Conservation (phyloP, 92 coral and sea anemone genomes). For the Isaurus tuberculatus region DNA sequence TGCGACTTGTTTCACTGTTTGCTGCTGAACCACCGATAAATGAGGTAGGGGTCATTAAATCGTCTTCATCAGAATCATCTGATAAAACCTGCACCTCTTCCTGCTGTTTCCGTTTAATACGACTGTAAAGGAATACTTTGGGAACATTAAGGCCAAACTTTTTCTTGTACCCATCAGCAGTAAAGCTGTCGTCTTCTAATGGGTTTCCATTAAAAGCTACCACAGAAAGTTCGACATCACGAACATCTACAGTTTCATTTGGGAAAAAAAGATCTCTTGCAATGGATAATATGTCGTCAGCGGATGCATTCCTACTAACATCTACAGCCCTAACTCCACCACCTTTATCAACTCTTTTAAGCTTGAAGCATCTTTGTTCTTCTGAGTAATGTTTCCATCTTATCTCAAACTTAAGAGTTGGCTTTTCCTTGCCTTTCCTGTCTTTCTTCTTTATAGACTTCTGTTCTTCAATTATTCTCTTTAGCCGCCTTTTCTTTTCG, state of each 20-base stretch:
- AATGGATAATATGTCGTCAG: slow-evolving; percentile 35
- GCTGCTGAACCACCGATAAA: not conserved
- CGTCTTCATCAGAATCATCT: not conserved
- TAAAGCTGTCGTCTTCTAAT: slow-evolving; percentile 27
- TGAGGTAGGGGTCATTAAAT: not conserved
- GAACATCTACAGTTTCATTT: slow-evolving; percentile 22
- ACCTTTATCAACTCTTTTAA: slow-evolving; percentile 5
- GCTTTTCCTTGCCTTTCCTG: slow-evolving; percentile 25
- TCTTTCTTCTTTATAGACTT: slow-evolving; percentile 1
- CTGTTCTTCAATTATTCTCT: slow-evolving; percentile 30
- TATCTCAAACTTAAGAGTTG: slow-evolving; percentile 35
- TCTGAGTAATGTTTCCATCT: slow-evolving; percentile 51
- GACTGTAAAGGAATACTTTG: slow-evolving; percentile 9
- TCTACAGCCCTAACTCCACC: slow-evolving; percentile 9
- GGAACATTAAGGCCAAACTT: slow-evolving; percentile 35
- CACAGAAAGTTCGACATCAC: slow-evolving; percentile 12
- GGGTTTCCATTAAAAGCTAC: slow-evolving; percentile 43
- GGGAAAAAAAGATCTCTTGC: slow-evolving; percentile 54
- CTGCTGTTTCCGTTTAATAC: not conserved
- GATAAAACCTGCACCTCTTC: slow-evolving; percentile 7
- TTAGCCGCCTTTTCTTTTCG: not conserved
- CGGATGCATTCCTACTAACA: slow-evolving; percentile 37
- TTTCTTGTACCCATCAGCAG: slow-evolving; percentile 53
- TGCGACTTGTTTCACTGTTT: too few relatives aligned
- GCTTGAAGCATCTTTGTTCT: slow-evolving; percentile 40